These are phyloP conservation scores for Sphaeramia orbicularis DNA, from an alignment of 2,797 vertebrate genomes.

Conservation along the genomic window DNA sequence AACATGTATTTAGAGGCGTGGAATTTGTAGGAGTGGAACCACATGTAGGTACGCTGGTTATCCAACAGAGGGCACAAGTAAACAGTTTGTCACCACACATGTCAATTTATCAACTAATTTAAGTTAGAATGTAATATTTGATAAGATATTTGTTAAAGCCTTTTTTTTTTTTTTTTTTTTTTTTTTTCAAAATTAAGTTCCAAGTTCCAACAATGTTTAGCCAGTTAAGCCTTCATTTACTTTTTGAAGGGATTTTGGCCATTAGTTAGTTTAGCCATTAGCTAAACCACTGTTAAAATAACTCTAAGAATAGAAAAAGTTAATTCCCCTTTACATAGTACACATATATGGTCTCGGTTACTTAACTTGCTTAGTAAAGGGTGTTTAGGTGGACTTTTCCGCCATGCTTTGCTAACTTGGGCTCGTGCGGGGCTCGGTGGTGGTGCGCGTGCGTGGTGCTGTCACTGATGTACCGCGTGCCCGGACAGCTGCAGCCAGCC, in stretches of 20 bases:
- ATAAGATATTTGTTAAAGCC: no score
- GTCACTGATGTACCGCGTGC: conserved; percentile 35
- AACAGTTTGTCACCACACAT: neutral
- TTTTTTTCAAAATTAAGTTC: no score
- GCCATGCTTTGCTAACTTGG: conserved; percentile 15
- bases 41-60: neutral
- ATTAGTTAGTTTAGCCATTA: no score
- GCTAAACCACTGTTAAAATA: neutral
- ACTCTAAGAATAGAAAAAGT: no score
- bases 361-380: no score
- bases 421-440: neutral
- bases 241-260: neutral
- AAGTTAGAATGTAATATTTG: neutral
- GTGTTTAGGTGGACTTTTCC: no score
- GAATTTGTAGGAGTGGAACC: no score
- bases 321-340: neutral
- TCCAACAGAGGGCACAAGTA: conserved; percentile 52
- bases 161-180: no score
- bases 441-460: conserved; percentile 34
- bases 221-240: neutral
- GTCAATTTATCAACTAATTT: no score
- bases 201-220: neutral
- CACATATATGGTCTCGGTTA: no score
- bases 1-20: no score
- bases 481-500: conserved; percentile 54